Conservation (phyloP, 2,113 vertebrate species). For the Chaetura pelagica region DNA sequence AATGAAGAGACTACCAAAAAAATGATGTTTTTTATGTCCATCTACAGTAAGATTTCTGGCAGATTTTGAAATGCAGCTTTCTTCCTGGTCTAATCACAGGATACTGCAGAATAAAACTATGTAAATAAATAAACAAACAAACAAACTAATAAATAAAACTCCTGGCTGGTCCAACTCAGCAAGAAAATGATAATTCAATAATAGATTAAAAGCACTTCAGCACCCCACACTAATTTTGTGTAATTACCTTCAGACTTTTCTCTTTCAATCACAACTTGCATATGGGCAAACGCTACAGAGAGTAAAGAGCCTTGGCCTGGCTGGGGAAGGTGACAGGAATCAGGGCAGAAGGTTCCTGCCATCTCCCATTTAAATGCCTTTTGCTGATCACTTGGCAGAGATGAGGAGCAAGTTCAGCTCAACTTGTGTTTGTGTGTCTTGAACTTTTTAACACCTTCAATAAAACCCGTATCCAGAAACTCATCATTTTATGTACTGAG, state of each 20-base stretch:
- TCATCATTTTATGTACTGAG: conserved; percentile 13
- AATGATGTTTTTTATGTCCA: neutral
- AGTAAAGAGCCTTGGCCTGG: neutral
- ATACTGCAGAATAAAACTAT: neutral
- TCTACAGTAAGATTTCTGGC: neutral
- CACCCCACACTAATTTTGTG: neutral
- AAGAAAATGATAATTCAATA: neutral
- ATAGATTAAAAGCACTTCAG: neutral
- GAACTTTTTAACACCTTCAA: neutral
- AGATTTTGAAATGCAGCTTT: neutral
- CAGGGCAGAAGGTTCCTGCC: neutral
- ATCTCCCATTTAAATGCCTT: neutral
- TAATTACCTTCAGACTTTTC: neutral
- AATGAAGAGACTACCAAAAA: neutral
- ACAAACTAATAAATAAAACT: neutral
- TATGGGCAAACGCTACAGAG: neutral
- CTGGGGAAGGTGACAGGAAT: neutral
- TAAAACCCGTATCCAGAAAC: neutral
- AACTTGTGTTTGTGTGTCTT: neutral
- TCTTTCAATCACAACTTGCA: neutral
- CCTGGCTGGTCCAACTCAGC: neutral
- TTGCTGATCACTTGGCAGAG: neutral
- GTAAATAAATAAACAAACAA: neutral
- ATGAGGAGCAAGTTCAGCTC: neutral
- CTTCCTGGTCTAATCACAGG: neutral